phyloP scores from a whole-genome alignment of 2,113 vertebrate species.

The Mesitornis unicolor region DNA sequence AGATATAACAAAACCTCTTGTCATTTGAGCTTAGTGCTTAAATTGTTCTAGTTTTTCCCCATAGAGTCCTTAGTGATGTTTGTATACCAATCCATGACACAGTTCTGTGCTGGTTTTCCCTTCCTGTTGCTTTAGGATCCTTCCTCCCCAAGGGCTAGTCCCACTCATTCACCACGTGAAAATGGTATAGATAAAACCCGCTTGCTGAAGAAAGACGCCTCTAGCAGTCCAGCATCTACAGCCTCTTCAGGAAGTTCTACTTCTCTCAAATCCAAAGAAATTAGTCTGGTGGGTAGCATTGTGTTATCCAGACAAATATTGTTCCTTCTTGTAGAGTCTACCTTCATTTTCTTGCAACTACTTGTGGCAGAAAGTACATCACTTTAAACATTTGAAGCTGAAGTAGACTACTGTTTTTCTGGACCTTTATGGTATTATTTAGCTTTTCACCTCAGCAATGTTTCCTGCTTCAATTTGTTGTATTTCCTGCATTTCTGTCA shows the following conservation, averaged over 20 bases:
- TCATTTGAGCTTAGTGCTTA: not conserved
- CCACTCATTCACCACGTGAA: slow-evolving; percentile 82
- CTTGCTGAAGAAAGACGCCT: slow-evolving; percentile 83
- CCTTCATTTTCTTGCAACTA: not conserved
- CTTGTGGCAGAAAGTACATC: not conserved
- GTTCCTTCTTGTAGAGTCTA: not conserved
- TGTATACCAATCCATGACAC: not conserved
- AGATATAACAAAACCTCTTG: not conserved
- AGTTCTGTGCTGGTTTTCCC: not conserved
- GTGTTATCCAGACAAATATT: not conserved
- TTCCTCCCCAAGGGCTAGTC: slow-evolving; percentile 82
- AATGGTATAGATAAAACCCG: slow-evolving; percentile 84
- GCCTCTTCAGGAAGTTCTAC: slow-evolving; percentile 84
- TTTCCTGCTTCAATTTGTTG: not conserved
- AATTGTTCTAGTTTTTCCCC: not conserved
- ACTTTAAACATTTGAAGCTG: not conserved
- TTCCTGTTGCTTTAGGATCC: slow-evolving; percentile 71
- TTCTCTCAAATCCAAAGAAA: slow-evolving; percentile 87
- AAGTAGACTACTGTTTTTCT: not conserved
- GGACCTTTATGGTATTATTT: not conserved
- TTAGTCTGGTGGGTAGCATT: slow-evolving; percentile 73
- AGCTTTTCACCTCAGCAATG: not conserved
- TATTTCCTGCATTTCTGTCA: not conserved
- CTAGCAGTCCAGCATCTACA: slow-evolving; percentile 83
- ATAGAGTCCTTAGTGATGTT: not conserved